These are phyloP conservation scores for Tetranychus truncatus DNA, from an alignment of 2,888 invertebrate genomes.

Conservation along the genomic window DNA sequence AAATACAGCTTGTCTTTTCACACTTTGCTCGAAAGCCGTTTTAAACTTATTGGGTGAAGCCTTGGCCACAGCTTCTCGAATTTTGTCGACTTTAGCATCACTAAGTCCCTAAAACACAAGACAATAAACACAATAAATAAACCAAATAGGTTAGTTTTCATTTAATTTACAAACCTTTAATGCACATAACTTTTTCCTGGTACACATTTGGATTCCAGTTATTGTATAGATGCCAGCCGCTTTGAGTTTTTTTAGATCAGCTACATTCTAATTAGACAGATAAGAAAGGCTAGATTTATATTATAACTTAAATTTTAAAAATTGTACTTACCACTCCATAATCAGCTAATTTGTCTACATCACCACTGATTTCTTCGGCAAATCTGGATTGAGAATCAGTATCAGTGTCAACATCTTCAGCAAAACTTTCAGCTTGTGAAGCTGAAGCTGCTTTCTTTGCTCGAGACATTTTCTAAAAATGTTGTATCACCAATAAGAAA, in stretches of 20 bases:
- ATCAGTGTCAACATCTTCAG: background rate
- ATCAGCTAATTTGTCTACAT: constrained; percentile 4
- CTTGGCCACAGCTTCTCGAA: constrained; percentile 55
- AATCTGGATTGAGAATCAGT: background rate
- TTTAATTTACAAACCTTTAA: constrained; percentile 37
- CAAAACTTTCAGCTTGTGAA: constrained; percentile 37
- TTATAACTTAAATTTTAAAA: background rate
- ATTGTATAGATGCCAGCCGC: constrained; percentile 57
- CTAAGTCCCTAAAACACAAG: constrained; percentile 42
- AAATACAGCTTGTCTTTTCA: constrained; percentile 51
- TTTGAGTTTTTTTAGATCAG: constrained; percentile 56
- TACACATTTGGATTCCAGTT: constrained; percentile 61
- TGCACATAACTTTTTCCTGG: constrained; percentile 48
- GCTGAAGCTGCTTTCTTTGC: background rate
- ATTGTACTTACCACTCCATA: constrained; percentile 25
- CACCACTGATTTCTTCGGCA: constrained; percentile 37
- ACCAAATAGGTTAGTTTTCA: background rate
- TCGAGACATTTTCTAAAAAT: background rate
- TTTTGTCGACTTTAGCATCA: constrained; percentile 56
- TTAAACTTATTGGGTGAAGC: constrained; percentile 45
- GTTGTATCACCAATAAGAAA: background rate
- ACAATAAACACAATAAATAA: too few relatives aligned
- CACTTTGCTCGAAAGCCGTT: constrained; percentile 53
- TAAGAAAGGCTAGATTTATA: background rate
- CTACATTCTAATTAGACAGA: background rate